Conservation (phyloP, 1,140 invertebrate species). For the Limonius californicus region DNA sequence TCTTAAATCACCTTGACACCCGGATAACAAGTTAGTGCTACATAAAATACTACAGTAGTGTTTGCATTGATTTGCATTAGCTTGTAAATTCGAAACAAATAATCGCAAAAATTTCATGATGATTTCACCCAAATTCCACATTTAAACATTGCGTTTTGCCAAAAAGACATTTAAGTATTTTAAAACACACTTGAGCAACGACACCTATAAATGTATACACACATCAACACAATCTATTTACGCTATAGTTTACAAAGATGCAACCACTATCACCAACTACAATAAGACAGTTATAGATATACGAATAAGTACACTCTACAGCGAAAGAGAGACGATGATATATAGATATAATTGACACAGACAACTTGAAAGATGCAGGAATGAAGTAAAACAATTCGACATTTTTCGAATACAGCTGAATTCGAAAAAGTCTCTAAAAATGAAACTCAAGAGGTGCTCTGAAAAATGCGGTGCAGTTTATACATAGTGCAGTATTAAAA, state of each 20-base stretch:
- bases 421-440: background rate
- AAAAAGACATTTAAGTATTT: constrained; percentile 40
- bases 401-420: background rate
- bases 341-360: constrained; percentile 41
- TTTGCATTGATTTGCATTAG: constrained; percentile 36
- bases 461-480: background rate
- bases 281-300: constrained; percentile 35
- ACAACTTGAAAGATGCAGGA: constrained; percentile 19
- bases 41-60: constrained; percentile 16
- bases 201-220: constrained; percentile 42
- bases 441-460: background rate
- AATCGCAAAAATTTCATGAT: constrained; percentile 21
- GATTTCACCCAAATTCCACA: constrained; percentile 46
- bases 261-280: constrained; percentile 30
- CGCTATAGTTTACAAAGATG: constrained; percentile 18
- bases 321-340: constrained; percentile 33
- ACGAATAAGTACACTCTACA: constrained; percentile 27
- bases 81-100: background rate
- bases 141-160: constrained; percentile 44
- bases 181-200: constrained; percentile 43
- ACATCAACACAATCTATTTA: constrained; percentile 37
- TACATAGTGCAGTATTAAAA: background rate
- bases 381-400: background rate
- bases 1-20: constrained; percentile 31
- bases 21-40: constrained; percentile 28